Percentiles rank a stretch among this genome's conserved stretches.
phyloP scores from a whole-genome alignment of 2,113 vertebrate species.

The Stigmatopora argus region DNA sequence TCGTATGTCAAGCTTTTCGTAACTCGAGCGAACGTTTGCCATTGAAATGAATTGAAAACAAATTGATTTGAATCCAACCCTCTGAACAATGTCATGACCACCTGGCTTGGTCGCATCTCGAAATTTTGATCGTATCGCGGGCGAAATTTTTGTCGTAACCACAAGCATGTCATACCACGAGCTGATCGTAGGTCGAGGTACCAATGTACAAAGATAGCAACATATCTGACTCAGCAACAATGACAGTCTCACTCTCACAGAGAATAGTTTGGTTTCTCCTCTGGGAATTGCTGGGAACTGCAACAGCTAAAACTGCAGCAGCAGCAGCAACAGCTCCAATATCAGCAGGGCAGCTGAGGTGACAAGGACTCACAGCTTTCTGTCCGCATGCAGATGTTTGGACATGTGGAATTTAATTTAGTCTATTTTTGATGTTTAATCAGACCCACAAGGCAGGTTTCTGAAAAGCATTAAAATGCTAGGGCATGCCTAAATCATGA shows the following conservation, averaged over 20 bases:
- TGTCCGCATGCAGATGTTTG: constrained; percentile 11
- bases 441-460: constrained; percentile 32
- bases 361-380: constrained; percentile 27
- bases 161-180: too few species aligned
- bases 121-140: too few species aligned
- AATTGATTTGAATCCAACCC: too few species aligned
- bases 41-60: too few species aligned
- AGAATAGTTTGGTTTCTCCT: constrained; percentile 32
- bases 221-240: constrained; percentile 20
- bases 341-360: constrained; percentile 50
- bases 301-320: constrained; percentile 63
- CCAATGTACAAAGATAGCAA: constrained; percentile 32
- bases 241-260: constrained; percentile 44
- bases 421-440: constrained; percentile 33
- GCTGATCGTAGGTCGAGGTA: too few species aligned
- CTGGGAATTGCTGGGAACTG: constrained; percentile 40
- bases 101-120: too few species aligned
- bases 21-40: too few species aligned
- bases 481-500: constrained; percentile 54
- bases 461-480: constrained; percentile 33
- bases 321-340: constrained; percentile 21
- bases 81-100: too few species aligned
- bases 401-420: constrained; percentile 2
- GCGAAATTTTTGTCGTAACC: too few species aligned
- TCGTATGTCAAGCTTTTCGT: too few species aligned